Percentiles rank a stretch among this genome's conserved stretches.
phyloP scores from a whole-genome alignment of 2,797 vertebrate genomes.

The Fistularia tabacaria region DNA sequence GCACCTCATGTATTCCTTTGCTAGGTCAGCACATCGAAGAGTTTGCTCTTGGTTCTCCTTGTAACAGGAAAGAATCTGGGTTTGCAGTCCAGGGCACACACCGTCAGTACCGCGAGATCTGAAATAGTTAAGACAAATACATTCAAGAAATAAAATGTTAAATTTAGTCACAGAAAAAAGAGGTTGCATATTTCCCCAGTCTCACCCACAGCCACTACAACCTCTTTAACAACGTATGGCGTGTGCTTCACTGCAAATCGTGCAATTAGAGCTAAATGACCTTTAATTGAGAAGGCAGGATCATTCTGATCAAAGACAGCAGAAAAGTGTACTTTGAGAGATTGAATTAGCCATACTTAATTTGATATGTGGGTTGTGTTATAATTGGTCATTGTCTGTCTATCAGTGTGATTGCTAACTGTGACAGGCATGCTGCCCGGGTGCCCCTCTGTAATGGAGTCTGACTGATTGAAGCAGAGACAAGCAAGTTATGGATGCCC shows the following conservation, averaged over 20 bases:
- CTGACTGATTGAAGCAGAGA: conserved; percentile 62
- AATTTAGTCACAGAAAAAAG: conserved; percentile 22
- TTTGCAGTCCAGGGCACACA: conserved; percentile 82
- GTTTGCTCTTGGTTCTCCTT: conserved; percentile 78
- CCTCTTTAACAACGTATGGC: conserved; percentile 35
- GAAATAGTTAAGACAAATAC: conserved; percentile 9
- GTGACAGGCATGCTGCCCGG: conserved; percentile 45
- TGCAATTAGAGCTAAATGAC: conserved; percentile 59
- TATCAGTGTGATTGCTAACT: conserved; percentile 56
- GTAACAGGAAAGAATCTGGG: conserved; percentile 87
- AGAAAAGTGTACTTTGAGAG: conserved; percentile 50
- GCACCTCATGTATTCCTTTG: conserved; percentile 87
- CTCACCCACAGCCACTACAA: conserved; percentile 25
- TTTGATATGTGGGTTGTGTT: conserved; percentile 58
- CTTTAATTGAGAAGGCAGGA: conserved; percentile 60
- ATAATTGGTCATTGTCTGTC: conserved; percentile 60
- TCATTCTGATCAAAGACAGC: conserved; percentile 61
- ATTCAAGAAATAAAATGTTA: not conserved
- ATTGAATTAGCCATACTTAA: conserved; percentile 57
- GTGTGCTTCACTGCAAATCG: conserved; percentile 44
- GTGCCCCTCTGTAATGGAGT: conserved; percentile 50
- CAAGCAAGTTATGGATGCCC: conserved; percentile 39
- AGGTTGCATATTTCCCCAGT: not conserved
- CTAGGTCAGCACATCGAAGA: conserved; percentile 86
- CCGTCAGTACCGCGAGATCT: conserved; percentile 81